Evolutionary conservation across 2,113 vertebrate genomes (phyloP).

Genomic region (Craseonycteris thonglongyai): DNA sequence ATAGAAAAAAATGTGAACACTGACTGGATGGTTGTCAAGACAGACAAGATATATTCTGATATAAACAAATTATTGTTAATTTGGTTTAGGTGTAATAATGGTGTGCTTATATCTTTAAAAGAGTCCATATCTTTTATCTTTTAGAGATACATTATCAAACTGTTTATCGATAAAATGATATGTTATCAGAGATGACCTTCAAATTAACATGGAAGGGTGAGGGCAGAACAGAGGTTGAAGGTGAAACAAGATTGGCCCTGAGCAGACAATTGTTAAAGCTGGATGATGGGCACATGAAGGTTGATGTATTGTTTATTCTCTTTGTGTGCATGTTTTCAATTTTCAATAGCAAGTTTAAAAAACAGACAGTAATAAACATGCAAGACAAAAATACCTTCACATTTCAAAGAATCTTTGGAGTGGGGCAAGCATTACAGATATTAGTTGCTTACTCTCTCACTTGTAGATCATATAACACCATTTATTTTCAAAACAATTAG

Average conservation of each 20-base stretch:
- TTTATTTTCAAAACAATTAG: background rate
- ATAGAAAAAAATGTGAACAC: background rate
- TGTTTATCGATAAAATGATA: background rate
- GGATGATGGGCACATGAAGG: background rate
- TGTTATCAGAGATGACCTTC: background rate
- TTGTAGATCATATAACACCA: background rate
- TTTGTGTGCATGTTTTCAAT: background rate
- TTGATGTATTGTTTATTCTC: constrained; percentile 18
- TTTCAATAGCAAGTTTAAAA: background rate
- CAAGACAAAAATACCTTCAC: background rate
- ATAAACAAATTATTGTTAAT: constrained; percentile 22
- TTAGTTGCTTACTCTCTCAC: background rate
- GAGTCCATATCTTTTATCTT: background rate
- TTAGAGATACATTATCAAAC: constrained; percentile 5
- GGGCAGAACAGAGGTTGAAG: background rate
- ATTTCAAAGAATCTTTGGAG: constrained; percentile 29
- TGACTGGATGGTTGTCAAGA: background rate
- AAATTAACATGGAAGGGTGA: background rate
- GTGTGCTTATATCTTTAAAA: background rate
- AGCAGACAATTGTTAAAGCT: background rate
- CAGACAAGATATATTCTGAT: background rate
- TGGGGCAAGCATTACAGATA: background rate
- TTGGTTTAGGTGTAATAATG: background rate
- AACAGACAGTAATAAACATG: background rate
- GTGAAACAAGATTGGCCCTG: background rate